Percentiles rank a stretch among this genome's conserved stretches.
Evolutionary conservation across 2,113 vertebrate species (phyloP).

Genomic region (Thryonomys swinderianus): DNA sequence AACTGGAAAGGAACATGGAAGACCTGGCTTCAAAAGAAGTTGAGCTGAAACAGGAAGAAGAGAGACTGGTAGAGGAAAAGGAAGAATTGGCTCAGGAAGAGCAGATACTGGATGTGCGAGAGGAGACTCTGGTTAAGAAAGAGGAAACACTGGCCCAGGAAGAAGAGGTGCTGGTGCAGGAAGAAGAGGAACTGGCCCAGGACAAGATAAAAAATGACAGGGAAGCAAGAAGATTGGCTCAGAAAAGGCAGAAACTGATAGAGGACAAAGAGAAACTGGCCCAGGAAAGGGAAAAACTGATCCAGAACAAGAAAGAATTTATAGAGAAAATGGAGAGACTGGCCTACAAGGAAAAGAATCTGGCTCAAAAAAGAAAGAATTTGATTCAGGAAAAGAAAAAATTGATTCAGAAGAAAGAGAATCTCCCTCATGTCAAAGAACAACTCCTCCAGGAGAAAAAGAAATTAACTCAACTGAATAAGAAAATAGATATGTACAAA

Average conservation of each 20-base stretch:
- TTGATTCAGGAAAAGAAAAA: background rate
- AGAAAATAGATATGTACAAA: background rate
- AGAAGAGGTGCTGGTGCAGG: constrained; percentile 50
- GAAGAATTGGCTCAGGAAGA: background rate
- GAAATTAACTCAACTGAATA: background rate
- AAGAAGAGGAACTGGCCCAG: constrained; percentile 24
- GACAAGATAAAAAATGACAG: background rate
- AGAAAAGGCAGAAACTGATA: constrained; percentile 17
- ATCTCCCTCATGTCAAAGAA: background rate
- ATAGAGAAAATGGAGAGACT: background rate
- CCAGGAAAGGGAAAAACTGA: background rate
- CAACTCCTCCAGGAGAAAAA: background rate
- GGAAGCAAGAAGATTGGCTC: constrained; percentile 13
- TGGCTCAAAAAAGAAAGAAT: constrained; percentile 5
- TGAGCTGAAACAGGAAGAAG: background rate
- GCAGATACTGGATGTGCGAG: background rate
- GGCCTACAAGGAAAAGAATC: background rate
- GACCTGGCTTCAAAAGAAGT: constrained; percentile 40
- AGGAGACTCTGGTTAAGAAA: background rate
- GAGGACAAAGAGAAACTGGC: background rate
- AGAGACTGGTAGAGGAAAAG: background rate
- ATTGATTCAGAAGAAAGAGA: background rate
- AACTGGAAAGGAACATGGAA: background rate
- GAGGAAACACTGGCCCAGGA: constrained; percentile 28
- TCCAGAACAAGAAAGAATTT: background rate